Percentiles rank a stretch among this genome's conserved stretches.
These are phyloP conservation scores for Propithecus coquereli DNA, from an alignment of 2,113 vertebrate species.

Conservation along the genomic window DNA sequence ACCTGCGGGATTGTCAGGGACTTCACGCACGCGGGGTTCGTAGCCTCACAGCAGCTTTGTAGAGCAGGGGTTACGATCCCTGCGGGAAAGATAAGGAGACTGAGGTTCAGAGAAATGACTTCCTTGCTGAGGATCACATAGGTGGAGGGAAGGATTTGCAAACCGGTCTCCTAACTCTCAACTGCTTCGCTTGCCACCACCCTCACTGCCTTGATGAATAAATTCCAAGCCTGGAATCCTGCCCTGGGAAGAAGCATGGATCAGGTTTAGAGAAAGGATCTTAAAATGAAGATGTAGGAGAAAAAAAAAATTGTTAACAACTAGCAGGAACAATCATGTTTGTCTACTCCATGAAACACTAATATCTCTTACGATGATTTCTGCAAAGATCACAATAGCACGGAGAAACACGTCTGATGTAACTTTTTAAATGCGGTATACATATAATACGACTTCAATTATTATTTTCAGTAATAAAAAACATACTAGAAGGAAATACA, in stretches of 20 bases:
- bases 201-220: accelerated
- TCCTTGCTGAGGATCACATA: background rate
- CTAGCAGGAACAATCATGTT: no score
- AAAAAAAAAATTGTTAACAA: background rate
- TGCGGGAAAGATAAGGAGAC: background rate
- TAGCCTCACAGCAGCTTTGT: background rate
- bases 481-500: background rate
- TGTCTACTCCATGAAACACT: background rate
- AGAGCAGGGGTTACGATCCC: background rate
- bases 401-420: background rate
- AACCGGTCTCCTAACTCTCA: no score
- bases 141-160: accelerated
- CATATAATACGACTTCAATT: background rate
- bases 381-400: background rate
- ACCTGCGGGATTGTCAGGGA: background rate
- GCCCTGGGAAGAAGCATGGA: background rate
- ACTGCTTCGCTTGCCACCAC: background rate
- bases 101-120: background rate
- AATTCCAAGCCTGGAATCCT: background rate
- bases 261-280: background rate
- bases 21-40: background rate
- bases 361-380: background rate
- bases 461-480: background rate
- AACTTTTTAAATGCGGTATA: background rate
- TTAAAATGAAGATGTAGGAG: background rate